A percentile compares a stretch with the other conserved stretches of the same genome.
Conservation (phyloP, 2,888 invertebrate genomes). For the Acrocyrtus sp. region DNA sequence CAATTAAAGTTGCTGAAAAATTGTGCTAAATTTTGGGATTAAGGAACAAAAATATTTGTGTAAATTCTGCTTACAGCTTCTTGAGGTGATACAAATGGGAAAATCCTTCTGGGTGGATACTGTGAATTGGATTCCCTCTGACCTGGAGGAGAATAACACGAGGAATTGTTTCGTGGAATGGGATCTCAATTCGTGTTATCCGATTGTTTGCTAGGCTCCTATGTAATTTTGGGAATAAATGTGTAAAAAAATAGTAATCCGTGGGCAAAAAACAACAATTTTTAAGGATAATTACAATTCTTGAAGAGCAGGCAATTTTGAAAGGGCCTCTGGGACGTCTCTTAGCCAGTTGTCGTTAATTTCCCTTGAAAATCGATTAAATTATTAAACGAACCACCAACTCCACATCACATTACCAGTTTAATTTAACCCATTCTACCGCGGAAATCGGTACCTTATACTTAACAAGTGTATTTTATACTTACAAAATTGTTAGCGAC, state of each 20-base stretch:
- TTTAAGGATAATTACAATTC: slow-evolving; percentile 80
- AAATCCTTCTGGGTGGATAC: slow-evolving; percentile 78
- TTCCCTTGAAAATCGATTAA: slow-evolving; percentile 72
- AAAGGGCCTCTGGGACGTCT: slow-evolving; percentile 80
- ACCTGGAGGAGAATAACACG: slow-evolving; percentile 82
- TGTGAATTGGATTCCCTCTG: slow-evolving; percentile 82
- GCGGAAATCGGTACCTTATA: too few species aligned
- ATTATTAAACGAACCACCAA: too few species aligned
- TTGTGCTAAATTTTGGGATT: not conserved
- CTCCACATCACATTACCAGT: too few species aligned
- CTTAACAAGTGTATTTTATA: too few species aligned
- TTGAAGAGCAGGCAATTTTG: slow-evolving; percentile 78
- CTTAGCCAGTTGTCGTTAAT: slow-evolving; percentile 80
- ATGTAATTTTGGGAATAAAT: too few species aligned
- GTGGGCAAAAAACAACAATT: too few species aligned
- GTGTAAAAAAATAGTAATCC: slow-evolving; percentile 28
- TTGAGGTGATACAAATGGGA: slow-evolving; percentile 79
- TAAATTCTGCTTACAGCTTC: slow-evolving; percentile 75
- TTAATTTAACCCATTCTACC: slow-evolving; percentile 23
- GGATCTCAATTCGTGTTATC: slow-evolving; percentile 78
- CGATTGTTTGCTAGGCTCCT: slow-evolving; percentile 87
- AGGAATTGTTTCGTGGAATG: slow-evolving; percentile 75
- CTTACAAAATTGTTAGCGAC: slow-evolving; percentile 87
- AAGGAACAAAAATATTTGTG: not conserved
- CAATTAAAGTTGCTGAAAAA: not conserved